A percentile compares a stretch with the other conserved stretches of the same genome.
Evolutionary conservation across 2,888 invertebrate species (phyloP).

Genomic region (Eristalis arbustorum): DNA sequence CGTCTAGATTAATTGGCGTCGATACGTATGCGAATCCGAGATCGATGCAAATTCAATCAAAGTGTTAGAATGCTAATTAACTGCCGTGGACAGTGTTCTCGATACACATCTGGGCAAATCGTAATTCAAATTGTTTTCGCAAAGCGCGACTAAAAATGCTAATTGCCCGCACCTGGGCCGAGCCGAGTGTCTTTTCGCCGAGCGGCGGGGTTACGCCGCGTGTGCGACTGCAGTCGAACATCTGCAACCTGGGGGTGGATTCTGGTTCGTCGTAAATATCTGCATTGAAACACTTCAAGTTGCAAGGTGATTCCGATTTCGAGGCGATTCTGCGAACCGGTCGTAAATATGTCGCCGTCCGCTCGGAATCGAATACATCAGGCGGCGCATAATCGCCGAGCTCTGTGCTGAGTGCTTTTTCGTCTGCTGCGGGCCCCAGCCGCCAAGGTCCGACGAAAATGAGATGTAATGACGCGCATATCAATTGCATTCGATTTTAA

Average conservation of each 20-base stretch:
- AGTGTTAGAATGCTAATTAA: neutral
- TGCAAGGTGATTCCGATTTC: neutral
- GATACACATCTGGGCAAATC: conserved; percentile 26
- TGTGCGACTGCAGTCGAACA: neutral
- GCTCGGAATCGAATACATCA: conserved; percentile 28
- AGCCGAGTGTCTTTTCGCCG: neutral
- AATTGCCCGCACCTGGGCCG: conserved; percentile 50
- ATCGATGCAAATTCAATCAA: neutral
- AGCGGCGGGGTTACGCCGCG: neutral
- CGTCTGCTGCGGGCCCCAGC: neutral
- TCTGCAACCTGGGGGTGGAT: neutral
- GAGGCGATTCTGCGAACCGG: neutral
- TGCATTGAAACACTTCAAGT: neutral
- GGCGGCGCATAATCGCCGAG: neutral
- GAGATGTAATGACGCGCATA: neutral
- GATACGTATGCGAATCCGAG: neutral
- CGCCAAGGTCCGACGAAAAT: neutral
- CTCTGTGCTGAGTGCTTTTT: neutral
- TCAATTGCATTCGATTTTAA: neutral
- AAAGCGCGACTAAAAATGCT: conserved; percentile 42
- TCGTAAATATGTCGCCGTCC: conserved; percentile 25
- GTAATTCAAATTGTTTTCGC: conserved; percentile 17
- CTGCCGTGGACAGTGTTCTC: neutral
- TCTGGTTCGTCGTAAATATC: neutral
- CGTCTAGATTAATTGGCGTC: neutral